phyloP scores from a whole-genome alignment of 2,113 vertebrate species.

The Typhlomys cinereus region DNA sequence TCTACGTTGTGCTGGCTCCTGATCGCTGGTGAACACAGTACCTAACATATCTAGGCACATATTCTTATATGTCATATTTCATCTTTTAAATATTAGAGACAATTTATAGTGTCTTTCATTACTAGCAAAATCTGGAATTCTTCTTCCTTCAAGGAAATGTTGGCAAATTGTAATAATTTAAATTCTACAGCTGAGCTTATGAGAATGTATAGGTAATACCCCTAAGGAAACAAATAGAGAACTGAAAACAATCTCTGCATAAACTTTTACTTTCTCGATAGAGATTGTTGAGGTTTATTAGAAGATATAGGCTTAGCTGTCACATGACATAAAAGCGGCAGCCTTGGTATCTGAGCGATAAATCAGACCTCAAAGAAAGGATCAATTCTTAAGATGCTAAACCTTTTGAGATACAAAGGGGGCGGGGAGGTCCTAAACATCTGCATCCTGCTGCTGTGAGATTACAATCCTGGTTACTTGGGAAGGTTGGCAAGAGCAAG shows the following conservation, averaged over 20 bases:
- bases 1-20: too few relatives aligned
- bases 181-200: background rate
- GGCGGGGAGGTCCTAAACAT: too few relatives aligned
- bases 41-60: background rate
- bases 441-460: too few relatives aligned
- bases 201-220: background rate
- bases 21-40: too few relatives aligned
- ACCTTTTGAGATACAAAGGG: background rate
- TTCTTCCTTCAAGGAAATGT: conserved; percentile 33
- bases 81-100: conserved; percentile 2
- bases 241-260: background rate
- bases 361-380: background rate
- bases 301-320: background rate
- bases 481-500: too few relatives aligned
- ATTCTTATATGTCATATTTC: background rate
- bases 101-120: background rate
- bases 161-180: conserved; percentile 5
- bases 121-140: conserved; percentile 12
- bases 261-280: background rate
- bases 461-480: too few relatives aligned
- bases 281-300: background rate
- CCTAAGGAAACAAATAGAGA: conserved; percentile 12
- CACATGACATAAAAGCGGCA: background rate
- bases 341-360: background rate
- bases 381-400: background rate